phyloP scores from a whole-genome alignment of 2,888 invertebrate species.

The Platycheirus rosarum region DNA sequence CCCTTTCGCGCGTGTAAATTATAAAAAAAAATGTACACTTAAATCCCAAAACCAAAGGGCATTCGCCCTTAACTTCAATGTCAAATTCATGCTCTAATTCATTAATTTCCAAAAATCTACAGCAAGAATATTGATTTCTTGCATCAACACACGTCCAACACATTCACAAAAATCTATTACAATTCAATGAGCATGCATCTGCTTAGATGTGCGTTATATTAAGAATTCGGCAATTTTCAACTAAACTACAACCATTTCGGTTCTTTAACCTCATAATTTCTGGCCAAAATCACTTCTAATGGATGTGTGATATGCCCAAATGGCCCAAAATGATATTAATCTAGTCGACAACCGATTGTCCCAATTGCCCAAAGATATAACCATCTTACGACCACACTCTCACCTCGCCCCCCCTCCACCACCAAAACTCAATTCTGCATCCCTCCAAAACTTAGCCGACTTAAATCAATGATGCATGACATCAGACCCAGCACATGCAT shows the following conservation, averaged over 20 bases:
- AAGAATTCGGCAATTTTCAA: neutral
- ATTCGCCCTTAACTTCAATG: no score
- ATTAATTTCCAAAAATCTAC: no score
- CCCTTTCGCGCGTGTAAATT: no score
- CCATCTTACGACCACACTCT: conserved; percentile 17
- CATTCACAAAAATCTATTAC: neutral
- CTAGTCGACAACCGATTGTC: conserved; percentile 44
- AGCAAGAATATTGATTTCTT: no score
- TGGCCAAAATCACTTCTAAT: conserved; percentile 30
- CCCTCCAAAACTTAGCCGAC: neutral
- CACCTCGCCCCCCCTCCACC: neutral
- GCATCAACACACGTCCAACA: no score
- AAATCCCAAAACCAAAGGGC: no score
- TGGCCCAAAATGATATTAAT: conserved; percentile 37
- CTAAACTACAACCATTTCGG: conserved; percentile 3
- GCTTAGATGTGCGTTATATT: neutral
- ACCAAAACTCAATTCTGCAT: no score
- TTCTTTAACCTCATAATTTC: conserved; percentile 27
- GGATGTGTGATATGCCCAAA: conserved; percentile 41
- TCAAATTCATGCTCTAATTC: no score
- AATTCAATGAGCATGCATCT: no score
- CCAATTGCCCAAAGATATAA: conserved; percentile 5
- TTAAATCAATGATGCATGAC: conserved; percentile 58
- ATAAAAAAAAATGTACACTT: no score
- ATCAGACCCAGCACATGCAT: conserved; percentile 19